phyloP scores from a whole-genome alignment of 2,113 vertebrate species.

The Cyanoramphus novaezelandiae region DNA sequence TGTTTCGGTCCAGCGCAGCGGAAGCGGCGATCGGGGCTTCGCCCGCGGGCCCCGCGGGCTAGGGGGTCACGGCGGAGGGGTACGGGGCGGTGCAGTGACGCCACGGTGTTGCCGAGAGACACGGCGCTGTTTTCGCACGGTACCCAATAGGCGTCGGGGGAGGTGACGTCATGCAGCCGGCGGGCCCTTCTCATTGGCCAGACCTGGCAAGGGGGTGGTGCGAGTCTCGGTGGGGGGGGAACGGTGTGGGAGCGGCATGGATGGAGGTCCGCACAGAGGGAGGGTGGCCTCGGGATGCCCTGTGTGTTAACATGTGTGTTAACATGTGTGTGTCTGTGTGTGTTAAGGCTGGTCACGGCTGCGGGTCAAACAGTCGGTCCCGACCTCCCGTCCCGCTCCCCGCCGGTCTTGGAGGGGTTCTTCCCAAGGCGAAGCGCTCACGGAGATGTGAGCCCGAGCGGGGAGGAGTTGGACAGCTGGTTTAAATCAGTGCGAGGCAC shows the following conservation, averaged over 20 bases:
- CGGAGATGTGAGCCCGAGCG: neutral
- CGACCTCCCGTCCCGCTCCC: neutral
- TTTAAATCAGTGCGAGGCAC: neutral
- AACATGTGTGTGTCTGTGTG: no score
- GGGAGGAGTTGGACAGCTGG: neutral
- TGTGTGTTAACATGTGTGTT: no score
- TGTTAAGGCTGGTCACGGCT: neutral
- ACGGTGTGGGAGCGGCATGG: neutral
- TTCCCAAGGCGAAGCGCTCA: neutral
- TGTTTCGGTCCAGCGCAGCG: neutral
- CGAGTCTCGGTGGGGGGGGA: accelerated
- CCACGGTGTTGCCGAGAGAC: constrained; percentile 5
- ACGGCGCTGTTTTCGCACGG: neutral
- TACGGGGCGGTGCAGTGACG: neutral
- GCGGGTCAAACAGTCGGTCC: no score
- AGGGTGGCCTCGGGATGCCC: neutral
- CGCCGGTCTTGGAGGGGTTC: neutral
- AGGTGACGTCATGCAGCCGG: constrained; percentile 23
- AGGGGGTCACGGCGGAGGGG: no score
- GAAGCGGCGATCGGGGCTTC: accelerated
- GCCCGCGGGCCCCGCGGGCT: accelerated
- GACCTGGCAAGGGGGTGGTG: neutral
- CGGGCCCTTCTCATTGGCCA: neutral
- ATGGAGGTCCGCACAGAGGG: no score
- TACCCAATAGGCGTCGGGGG: neutral